phyloP scores from a whole-genome alignment of 2,888 invertebrate species.

The Ornithoptera alexandrae region DNA sequence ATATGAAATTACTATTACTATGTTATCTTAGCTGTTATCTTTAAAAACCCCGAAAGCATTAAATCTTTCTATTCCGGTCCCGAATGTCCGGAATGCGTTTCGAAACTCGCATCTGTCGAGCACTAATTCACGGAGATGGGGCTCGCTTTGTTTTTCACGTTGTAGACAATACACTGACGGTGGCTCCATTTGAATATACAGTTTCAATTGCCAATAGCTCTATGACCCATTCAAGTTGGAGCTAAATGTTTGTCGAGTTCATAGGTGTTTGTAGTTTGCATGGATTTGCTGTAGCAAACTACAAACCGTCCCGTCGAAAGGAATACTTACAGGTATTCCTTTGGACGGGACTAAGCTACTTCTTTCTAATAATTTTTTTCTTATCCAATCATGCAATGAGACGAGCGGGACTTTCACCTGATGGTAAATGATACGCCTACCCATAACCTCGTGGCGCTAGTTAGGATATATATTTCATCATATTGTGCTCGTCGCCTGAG shows the following conservation, averaged over 20 bases:
- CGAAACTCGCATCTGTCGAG: constrained; percentile 59
- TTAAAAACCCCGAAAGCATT: constrained; percentile 21
- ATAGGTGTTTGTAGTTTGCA: no score
- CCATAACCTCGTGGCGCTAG: no score
- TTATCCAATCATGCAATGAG: no score
- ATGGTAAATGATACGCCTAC: no score
- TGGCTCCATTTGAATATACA: constrained; percentile 17
- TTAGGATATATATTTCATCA: no score
- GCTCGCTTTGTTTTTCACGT: constrained; percentile 27
- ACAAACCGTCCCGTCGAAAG: no score
- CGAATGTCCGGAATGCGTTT: constrained; percentile 55
- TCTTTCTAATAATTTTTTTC: no score
- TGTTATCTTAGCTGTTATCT: not conserved
- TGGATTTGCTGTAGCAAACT: no score
- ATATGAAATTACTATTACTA: not conserved
- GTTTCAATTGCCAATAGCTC: not conserved
- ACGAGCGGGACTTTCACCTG: no score
- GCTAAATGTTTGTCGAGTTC: not conserved
- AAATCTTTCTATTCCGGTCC: constrained; percentile 53
- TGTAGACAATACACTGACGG: constrained; percentile 24
- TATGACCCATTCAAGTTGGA: constrained; percentile 1
- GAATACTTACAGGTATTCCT: no score
- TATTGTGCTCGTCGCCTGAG: no score
- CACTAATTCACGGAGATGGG: constrained; percentile 56
- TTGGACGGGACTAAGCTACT: no score